These are phyloP conservation scores for Laticauda laticaudata DNA, from an alignment of 2,113 vertebrate genomes.

Conservation along the genomic window DNA sequence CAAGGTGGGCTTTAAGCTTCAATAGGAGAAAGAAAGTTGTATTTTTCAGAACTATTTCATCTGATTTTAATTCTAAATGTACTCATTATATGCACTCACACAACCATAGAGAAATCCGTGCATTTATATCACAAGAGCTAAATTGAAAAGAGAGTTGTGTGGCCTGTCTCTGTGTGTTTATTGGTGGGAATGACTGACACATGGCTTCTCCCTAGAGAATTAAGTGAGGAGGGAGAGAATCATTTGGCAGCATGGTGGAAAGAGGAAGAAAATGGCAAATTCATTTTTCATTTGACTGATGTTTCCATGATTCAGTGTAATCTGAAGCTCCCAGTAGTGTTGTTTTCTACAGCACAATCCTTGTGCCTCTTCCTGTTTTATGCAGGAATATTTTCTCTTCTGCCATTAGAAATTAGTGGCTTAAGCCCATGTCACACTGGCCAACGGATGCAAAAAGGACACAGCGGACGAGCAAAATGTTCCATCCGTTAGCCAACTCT, in stretches of 20 bases:
- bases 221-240: slow-evolving; percentile 16
- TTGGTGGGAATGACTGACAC: not conserved
- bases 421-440: not conserved
- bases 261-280: slow-evolving; percentile 14
- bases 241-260: slow-evolving; percentile 18
- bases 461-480: too few relatives aligned
- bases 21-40: not conserved
- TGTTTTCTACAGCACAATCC: not conserved
- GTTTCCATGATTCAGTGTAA: not conserved
- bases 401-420: not conserved
- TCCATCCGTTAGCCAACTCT: too few relatives aligned
- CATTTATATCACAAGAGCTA: not conserved
- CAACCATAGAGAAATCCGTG: not conserved
- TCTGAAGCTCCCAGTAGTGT: fast-evolving
- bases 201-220: not conserved
- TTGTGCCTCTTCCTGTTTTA: not conserved
- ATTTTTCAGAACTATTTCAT: not conserved
- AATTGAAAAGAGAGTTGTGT: slow-evolving; percentile 24
- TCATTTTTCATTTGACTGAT: slow-evolving; percentile 37
- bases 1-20: not conserved
- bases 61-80: not conserved
- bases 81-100: slow-evolving; percentile 1
- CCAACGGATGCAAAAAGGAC: too few relatives aligned
- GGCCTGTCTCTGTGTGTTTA: not conserved
- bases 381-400: fast-evolving